Percentiles rank a stretch among this genome's conserved stretches.
These are phyloP conservation scores for Etheostoma perlongum DNA, from an alignment of 2,797 vertebrate species.

Conservation along the genomic window DNA sequence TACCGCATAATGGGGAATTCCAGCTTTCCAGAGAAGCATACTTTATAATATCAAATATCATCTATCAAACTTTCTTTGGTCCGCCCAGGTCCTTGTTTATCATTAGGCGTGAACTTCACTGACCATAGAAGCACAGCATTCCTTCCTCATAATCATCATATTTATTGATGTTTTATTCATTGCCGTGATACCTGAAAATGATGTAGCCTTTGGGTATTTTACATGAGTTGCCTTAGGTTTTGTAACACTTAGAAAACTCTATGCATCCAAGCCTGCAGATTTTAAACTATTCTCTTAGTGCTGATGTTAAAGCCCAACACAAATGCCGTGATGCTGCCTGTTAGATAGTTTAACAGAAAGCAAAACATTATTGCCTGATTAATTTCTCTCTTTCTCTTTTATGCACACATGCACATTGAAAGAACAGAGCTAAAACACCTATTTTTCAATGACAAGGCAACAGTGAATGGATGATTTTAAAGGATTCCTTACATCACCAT, in stretches of 20 bases:
- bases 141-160: constrained; percentile 61
- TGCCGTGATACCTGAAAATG: constrained; percentile 47
- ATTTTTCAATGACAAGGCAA: constrained; percentile 21
- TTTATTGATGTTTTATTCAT: constrained; percentile 78
- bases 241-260: constrained; percentile 51
- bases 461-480: constrained; percentile 50
- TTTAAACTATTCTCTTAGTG: constrained; percentile 27
- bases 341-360: background rate
- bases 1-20: background rate
- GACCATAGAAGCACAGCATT: constrained; percentile 45
- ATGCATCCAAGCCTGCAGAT: constrained; percentile 48
- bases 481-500: constrained; percentile 59
- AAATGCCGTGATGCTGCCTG: background rate
- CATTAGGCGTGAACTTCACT: constrained; percentile 13
- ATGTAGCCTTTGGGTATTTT: constrained; percentile 64
- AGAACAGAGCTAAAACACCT: constrained; percentile 16
- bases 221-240: constrained; percentile 61
- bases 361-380: too few relatives aligned
- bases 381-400: background rate
- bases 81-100: constrained; percentile 16
- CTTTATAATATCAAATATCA: constrained; percentile 49
- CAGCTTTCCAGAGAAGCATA: constrained; percentile 3
- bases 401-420: constrained; percentile 3
- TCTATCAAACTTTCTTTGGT: constrained; percentile 34
- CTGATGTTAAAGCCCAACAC: constrained; percentile 11